phyloP scores from a whole-genome alignment of 2,113 vertebrate genomes.

The Pseudorectes ferrugineus region DNA sequence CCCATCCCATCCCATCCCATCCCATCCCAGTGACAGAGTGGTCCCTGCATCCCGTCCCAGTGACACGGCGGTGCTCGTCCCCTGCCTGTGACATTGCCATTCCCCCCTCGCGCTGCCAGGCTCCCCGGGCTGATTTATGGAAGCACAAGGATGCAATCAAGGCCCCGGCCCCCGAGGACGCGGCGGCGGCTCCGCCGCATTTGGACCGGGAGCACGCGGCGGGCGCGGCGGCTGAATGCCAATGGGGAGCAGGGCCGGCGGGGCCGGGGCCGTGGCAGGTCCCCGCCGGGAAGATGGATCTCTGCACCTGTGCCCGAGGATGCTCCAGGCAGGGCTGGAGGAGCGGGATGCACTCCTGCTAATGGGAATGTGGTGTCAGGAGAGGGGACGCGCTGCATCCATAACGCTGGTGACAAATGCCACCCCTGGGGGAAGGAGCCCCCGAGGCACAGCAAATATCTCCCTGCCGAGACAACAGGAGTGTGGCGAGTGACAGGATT shows the following conservation, averaged over 20 bases:
- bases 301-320: fast-evolving
- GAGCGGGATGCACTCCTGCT: not conserved
- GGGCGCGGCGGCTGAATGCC: not conserved
- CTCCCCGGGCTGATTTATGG: conserved; percentile 5
- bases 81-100: not conserved
- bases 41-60: not conserved
- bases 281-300: not conserved
- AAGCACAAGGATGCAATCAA: not conserved
- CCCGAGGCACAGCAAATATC: not conserved
- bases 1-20: not conserved
- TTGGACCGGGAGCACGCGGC: not conserved
- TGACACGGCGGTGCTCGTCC: fast-evolving
- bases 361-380: fast-evolving
- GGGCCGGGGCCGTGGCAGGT: fast-evolving
- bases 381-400: not conserved
- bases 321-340: not conserved
- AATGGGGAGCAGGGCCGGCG: not conserved
- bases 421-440: not conserved
- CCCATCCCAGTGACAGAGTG: not conserved
- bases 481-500: not conserved
- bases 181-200: not conserved
- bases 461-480: not conserved
- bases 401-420: not conserved
- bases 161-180: not conserved
- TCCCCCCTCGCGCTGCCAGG: not conserved